phyloP scores from a whole-genome alignment of 2,797 vertebrate species.

The Oreochromis grahami region DNA sequence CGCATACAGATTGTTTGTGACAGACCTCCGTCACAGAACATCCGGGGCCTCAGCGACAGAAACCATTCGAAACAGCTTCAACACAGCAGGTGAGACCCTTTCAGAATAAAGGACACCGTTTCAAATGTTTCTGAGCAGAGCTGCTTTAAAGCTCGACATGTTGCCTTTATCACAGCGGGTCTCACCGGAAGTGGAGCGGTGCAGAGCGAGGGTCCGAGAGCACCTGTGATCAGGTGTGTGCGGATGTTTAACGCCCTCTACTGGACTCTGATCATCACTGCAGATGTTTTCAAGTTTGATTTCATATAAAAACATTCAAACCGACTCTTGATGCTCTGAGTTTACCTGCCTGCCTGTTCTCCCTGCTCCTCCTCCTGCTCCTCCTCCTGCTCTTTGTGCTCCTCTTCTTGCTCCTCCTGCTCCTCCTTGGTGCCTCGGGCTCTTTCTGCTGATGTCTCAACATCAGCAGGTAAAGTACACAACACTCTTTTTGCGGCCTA shows the following conservation, averaged over 20 bases:
- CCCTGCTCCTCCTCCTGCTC: neutral
- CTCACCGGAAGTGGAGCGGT: neutral
- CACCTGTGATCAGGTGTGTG: neutral
- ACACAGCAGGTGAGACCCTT: neutral
- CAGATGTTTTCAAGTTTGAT: neutral
- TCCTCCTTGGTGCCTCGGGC: neutral
- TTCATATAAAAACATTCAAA: neutral
- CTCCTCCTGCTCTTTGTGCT: neutral
- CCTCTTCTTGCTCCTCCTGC: neutral
- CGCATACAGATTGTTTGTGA: neutral
- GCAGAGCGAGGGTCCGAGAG: neutral
- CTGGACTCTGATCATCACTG: neutral
- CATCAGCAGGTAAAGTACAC: neutral
- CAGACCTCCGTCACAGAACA: neutral
- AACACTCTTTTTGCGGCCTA: neutral
- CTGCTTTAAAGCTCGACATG: neutral
- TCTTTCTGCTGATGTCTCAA: neutral
- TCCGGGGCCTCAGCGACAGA: neutral
- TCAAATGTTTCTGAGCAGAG: neutral
- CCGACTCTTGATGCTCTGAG: neutral
- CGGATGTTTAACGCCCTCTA: neutral
- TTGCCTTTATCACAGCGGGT: neutral
- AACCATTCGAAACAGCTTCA: neutral
- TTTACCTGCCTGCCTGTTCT: neutral
- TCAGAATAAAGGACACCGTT: neutral